Conservation (phyloP, 2,797 vertebrate species). For the Trachurus trachurus region DNA sequence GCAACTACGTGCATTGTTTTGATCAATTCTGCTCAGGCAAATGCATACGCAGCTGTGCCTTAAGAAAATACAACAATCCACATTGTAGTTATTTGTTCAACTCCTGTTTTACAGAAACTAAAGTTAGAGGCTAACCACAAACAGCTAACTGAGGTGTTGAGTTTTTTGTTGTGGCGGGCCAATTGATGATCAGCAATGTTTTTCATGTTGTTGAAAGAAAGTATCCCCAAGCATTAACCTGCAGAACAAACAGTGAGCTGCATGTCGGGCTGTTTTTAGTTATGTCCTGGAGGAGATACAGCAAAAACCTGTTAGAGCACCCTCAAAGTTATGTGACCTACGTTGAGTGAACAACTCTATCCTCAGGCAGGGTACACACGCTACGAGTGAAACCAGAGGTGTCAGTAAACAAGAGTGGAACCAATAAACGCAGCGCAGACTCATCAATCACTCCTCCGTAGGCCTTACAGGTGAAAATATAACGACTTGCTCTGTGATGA, state of each 20-base stretch:
- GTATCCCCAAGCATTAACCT: constrained; percentile 8
- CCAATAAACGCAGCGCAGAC: neutral
- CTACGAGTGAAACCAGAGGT: constrained; percentile 44
- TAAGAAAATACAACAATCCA: neutral
- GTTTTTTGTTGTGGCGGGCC: constrained; percentile 10
- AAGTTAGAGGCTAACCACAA: constrained; percentile 17
- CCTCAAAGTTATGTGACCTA: constrained; percentile 17
- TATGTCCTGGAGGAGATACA: constrained; percentile 12
- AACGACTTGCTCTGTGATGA: neutral
- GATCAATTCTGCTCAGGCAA: neutral
- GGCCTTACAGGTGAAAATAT: constrained; percentile 14
- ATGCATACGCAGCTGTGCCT: neutral
- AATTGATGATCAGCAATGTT: constrained; percentile 17
- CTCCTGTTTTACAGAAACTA: constrained; percentile 2
- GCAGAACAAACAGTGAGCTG: constrained; percentile 6
- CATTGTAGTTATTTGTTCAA: neutral
- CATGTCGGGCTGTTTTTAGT: constrained; percentile 27
- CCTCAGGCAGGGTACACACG: constrained; percentile 45
- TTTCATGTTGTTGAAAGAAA: constrained; percentile 29
- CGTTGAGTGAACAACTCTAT: constrained; percentile 19
- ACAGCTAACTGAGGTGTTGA: constrained; percentile 26
- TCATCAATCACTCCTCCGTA: constrained; percentile 37
- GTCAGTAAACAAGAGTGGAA: constrained; percentile 41
- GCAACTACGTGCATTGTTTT: neutral
- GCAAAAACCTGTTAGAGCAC: constrained; percentile 39